Evolutionary conservation across 2,888 invertebrate species (phyloP).

Genomic region (Tyria jacobaeae): DNA sequence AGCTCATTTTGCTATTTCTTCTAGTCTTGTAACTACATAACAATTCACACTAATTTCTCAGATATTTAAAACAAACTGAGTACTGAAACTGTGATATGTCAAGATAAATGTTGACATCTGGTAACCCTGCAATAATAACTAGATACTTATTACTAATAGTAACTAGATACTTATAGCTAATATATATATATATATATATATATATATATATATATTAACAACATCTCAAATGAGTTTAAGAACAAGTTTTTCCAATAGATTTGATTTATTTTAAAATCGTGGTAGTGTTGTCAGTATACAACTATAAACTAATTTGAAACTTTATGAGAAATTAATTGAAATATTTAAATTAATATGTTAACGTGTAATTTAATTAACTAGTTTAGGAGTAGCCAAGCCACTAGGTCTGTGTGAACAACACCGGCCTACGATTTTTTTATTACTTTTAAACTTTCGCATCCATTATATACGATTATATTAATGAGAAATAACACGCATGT

Average conservation of each 20-base stretch:
- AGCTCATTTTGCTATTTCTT: too few relatives aligned
- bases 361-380: constrained; percentile 25
- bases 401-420: not conserved
- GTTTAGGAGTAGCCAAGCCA: constrained; percentile 1
- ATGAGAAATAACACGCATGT: too few relatives aligned
- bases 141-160: too few relatives aligned
- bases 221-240: not conserved
- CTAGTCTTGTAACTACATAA: too few relatives aligned
- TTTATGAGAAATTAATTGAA: constrained; percentile 68
- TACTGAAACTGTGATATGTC: too few relatives aligned
- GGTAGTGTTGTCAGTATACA: constrained; percentile 18
- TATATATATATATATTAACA: not conserved
- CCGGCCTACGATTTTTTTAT: not conserved
- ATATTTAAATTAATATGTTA: constrained; percentile 57
- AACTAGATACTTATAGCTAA: too few relatives aligned
- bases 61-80: too few relatives aligned
- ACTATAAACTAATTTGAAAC: constrained; percentile 61
- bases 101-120: too few relatives aligned
- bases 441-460: not conserved
- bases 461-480: not conserved
- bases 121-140: too few relatives aligned
- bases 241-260: constrained; percentile 5
- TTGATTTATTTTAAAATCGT: not conserved
- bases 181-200: too few relatives aligned
- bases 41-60: too few relatives aligned